Evolutionary conservation across 2,888 invertebrate genomes (phyloP).

Genomic region (Melinaea menophilus): DNA sequence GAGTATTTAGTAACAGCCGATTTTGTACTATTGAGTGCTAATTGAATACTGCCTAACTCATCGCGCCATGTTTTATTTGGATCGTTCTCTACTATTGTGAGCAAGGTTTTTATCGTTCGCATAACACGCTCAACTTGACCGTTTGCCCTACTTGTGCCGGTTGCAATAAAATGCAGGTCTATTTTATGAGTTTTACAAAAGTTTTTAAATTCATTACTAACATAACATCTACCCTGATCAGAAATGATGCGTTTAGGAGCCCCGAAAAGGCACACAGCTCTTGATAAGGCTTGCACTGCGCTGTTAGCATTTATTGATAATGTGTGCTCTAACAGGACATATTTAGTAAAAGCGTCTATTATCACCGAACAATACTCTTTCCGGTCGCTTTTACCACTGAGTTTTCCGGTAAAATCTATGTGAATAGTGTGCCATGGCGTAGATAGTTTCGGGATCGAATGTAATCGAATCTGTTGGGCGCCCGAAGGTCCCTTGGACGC

Average conservation of each 20-base stretch:
- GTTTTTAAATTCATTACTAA: constrained; percentile 10
- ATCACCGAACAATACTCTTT: not conserved
- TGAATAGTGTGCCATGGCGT: constrained; percentile 30
- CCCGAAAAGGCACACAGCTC: not conserved
- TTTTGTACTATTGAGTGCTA: not conserved
- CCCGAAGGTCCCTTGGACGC: constrained; percentile 33
- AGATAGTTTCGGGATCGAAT: constrained; percentile 32
- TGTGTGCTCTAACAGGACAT: not conserved
- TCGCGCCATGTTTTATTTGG: not conserved
- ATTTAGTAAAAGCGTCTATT: not conserved
- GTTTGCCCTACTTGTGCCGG: not conserved
- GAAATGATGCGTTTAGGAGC: not conserved
- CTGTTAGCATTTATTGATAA: not conserved
- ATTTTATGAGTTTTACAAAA: not conserved
- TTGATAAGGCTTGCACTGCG: not conserved
- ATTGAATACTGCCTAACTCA: not conserved
- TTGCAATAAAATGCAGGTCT: not conserved
- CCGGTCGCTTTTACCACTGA: not conserved
- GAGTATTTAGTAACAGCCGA: not conserved
- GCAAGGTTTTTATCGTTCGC: not conserved
- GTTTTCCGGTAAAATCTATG: not conserved
- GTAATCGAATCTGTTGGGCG: constrained; percentile 28
- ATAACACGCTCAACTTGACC: not conserved
- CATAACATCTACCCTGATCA: not conserved
- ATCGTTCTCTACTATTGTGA: not conserved